These are phyloP conservation scores for Drosophila arawakana DNA, from an alignment of 1,140 invertebrate species.

Conservation along the genomic window DNA sequence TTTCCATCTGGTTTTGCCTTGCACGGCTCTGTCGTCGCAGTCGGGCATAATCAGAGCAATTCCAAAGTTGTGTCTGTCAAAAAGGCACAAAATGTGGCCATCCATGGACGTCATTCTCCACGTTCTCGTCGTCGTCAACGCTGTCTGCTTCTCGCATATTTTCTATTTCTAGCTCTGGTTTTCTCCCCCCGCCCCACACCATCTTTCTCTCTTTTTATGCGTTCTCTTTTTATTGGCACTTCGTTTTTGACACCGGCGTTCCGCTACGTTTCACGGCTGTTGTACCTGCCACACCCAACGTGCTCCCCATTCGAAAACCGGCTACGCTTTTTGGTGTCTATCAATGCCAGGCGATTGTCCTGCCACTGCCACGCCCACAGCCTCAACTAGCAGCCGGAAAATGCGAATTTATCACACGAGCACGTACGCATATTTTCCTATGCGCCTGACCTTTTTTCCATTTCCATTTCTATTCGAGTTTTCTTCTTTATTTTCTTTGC, in stretches of 20 bases:
- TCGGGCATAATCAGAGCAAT: conserved; percentile 75
- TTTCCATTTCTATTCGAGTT: conserved; percentile 7
- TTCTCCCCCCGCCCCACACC: not conserved
- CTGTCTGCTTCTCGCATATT: conserved; percentile 20
- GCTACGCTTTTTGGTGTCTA: conserved; percentile 48
- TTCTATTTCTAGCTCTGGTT: not conserved
- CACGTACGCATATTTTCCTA: conserved; percentile 75
- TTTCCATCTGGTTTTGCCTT: conserved; percentile 7
- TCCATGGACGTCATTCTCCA: conserved; percentile 37
- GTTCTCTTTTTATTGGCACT: conserved; percentile 62
- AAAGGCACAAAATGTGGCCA: conserved; percentile 74
- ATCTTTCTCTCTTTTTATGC: conserved; percentile 3
- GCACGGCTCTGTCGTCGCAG: conserved; percentile 12
- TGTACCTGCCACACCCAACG: conserved; percentile 32
- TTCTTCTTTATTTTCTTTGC: not conserved
- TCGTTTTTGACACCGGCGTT: conserved; percentile 80
- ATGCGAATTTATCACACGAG: conserved; percentile 83
- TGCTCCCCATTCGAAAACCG: conserved; percentile 16
- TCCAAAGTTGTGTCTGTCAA: conserved; percentile 79
- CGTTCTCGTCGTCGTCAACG: conserved; percentile 9
- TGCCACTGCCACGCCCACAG: conserved; percentile 6
- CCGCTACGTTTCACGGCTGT: conserved; percentile 75
- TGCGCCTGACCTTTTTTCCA: conserved; percentile 45
- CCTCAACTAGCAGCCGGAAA: conserved; percentile 68
- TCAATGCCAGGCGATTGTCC: conserved; percentile 71